Conservation (phyloP, 2,113 vertebrate genomes). For the Jacana jacana region DNA sequence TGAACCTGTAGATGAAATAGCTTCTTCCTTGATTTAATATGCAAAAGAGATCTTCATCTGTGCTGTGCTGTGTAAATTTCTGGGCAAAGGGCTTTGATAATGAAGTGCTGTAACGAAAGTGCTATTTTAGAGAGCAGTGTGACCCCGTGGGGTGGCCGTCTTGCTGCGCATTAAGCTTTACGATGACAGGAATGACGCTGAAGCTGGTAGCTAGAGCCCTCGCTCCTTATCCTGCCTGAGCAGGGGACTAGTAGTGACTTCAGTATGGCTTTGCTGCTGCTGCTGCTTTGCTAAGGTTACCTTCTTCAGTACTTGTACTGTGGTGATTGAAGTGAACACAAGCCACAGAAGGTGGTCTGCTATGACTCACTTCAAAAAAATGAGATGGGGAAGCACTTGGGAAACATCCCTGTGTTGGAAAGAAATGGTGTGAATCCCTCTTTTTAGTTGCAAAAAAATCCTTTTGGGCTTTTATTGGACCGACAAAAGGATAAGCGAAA, state of each 20-base stretch:
- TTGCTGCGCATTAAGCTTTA: slow-evolving; percentile 40
- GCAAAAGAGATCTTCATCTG: slow-evolving; percentile 4
- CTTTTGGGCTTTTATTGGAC: neutral
- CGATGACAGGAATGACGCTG: neutral
- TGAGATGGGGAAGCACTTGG: neutral
- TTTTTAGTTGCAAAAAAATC: neutral
- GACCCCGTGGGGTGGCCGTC: neutral
- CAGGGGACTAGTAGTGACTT: neutral
- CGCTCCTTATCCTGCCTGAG: neutral
- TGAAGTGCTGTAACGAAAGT: slow-evolving; percentile 53
- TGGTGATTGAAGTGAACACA: neutral
- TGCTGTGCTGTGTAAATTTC: neutral
- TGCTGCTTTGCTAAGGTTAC: slow-evolving; percentile 42
- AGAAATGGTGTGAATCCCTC: neutral
- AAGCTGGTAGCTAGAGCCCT: neutral
- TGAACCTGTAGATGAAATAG: neutral
- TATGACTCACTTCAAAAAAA: neutral
- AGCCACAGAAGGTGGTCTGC: neutral
- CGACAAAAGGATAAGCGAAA: neutral
- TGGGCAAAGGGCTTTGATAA: slow-evolving; percentile 62
- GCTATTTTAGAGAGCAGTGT: slow-evolving; percentile 18
- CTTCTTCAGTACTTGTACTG: neutral
- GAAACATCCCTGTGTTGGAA: neutral
- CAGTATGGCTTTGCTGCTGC: slow-evolving; percentile 47
- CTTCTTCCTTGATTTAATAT: slow-evolving; percentile 25